Evolutionary conservation across 2,113 vertebrate genomes (phyloP), one percentile per base, ranked within the genome.

Genomic region (Ptilonorhynchus violaceus): DNA sequence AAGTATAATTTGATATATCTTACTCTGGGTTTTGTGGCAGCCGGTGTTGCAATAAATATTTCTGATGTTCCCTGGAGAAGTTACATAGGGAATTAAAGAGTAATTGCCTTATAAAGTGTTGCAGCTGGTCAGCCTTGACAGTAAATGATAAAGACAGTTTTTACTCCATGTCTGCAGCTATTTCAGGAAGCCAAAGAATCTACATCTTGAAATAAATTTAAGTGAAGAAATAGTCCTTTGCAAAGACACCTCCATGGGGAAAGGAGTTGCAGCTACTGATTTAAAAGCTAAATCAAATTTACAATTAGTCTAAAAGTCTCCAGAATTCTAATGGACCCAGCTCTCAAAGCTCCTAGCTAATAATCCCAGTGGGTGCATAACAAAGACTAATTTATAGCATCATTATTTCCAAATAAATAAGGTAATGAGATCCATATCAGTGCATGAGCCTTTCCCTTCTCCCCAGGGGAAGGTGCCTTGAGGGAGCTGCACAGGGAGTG

Each of bases 341-440:
- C 16, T 85, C 15, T 87, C 53, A 87, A 46, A 74, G 52, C 66
- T 87, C 39, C 19, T 25, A 75, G 41, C 31, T 91, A 85, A 72
- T 55, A 76, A 87, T 47, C 53, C 37, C 53, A 64, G 62, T 37
- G 50, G 28, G 28, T 79, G 18, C 50, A 23, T 44, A 70, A 28
- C 24, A 37, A 49, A 68, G 30, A 30, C n/a, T 68, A 17, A 69
- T 91, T 89, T 85, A 74, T 70, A 58, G 13, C 63, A 37, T 76
- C 42, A 15, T 74, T 72, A 70, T 91, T 89, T 88, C 68, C 39
- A 79, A 62, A 95, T 96, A 85, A 93, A 83, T 74, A 47, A 89
- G 24, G 39, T 49, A 72, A 75, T 66, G 70, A 92, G 41, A 56
- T 75, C 37, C 11, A 1, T 68, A 46, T 82, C 66, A 49, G 30